A percentile compares a stretch with the other conserved stretches of the same genome.
Evolutionary conservation across 2,113 vertebrate genomes (phyloP).

Genomic region (Bufo bufo): DNA sequence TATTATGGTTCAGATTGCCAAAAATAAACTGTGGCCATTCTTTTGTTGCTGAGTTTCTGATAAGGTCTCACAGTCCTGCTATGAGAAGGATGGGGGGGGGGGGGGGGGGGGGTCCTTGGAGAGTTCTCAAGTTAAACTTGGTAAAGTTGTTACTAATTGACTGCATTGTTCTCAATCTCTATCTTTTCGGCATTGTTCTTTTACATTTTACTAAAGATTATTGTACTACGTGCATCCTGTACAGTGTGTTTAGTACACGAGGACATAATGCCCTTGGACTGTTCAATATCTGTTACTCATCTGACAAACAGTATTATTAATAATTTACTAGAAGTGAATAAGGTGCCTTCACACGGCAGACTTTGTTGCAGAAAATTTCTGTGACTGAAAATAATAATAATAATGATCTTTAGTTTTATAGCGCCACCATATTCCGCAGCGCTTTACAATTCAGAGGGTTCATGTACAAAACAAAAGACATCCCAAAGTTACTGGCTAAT

Average conservation of each 20-base stretch:
- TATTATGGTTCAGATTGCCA: not conserved
- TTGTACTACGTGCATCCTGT: not conserved
- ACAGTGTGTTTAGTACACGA: not conserved
- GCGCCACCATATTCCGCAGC: too few relatives aligned
- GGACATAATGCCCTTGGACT: not conserved
- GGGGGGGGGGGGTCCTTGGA: not conserved
- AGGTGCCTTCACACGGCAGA: too few relatives aligned
- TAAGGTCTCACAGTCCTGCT: not conserved
- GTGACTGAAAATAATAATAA: too few relatives aligned
- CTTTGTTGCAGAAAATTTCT: too few relatives aligned
- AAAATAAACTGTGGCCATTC: not conserved
- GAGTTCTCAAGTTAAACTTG: not conserved
- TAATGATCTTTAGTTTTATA: too few relatives aligned
- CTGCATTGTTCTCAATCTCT: not conserved
- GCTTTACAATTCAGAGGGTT: too few relatives aligned
- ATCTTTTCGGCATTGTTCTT: constrained; percentile 13
- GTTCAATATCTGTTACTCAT: not conserved
- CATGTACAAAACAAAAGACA: too few relatives aligned
- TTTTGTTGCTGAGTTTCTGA: not conserved
- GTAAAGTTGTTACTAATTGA: constrained; percentile 4
- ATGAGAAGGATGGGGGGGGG: not conserved
- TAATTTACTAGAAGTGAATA: not conserved
- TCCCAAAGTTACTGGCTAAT: too few relatives aligned
- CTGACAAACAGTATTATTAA: not conserved
- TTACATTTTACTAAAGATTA: not conserved